Base-by-base conservation (phyloP, 2,888 invertebrate genomes). In the Scelioninae gen. 1 region DNA sequence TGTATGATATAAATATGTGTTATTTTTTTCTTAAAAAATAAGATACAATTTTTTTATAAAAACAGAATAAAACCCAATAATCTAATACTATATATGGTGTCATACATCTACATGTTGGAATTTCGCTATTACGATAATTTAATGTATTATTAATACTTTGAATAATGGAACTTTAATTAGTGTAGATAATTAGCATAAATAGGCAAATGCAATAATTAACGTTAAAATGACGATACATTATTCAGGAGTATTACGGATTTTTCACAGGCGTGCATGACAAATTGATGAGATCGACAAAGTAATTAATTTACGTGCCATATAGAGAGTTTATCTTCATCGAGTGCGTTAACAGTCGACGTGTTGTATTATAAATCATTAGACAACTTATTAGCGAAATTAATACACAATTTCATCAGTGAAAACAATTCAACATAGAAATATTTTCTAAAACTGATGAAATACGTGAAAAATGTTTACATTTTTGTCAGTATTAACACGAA, bases 241-340 rank as follows among this genome's bases (percentile, higher is more conserved):
- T 60, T 71, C 71, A 71, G 11, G 51, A 45, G 55, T 11, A 53
- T 53, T 43, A 40, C 43, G n/a, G 55, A 55, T 68, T 68, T 68
- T 68, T 68, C 16, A 15, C 11, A 31, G 13, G 13, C 40, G 23
- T 13, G 43, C 31, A 31, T 71, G 31, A 40, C 43, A 40, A 71
- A 71, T 60, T 71, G 51, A 60, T 71, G 71, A 60, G 31, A 60
- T 60, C 40, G 60, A 16, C 49, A 40, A 53, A 68, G 31, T 60
- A 60, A 43, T 62, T 49, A 31, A 72, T 62, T 60, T 58, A 47
- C 40, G 47, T n/a, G 6, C 23, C 23, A 32, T 38, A n/a, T 29
- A 4, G 38, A 13, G 34, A 38, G 29, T 66, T 53, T 31, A 13
- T 23, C 53, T 51, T 53, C 23, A 31, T 31, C 15, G n/a, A 29